phyloP scores from a whole-genome alignment of 2,888 invertebrate genomes.

The Volucella bombylans region DNA sequence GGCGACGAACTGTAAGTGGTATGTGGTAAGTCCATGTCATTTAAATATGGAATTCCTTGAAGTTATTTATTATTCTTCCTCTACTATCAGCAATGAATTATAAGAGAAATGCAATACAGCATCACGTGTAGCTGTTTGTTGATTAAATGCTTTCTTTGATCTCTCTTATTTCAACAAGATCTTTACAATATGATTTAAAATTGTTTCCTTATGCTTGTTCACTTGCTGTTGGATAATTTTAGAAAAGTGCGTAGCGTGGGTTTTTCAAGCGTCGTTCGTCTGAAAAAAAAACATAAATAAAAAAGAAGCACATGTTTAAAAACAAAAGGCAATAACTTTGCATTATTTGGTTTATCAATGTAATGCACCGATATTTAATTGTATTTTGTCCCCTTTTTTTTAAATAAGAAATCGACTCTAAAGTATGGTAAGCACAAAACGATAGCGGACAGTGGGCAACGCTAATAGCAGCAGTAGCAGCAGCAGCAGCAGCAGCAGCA shows the following conservation, averaged over 20 bases:
- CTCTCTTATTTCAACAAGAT: constrained; percentile 19
- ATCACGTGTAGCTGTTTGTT: constrained; percentile 37
- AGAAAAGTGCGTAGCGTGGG: constrained; percentile 31
- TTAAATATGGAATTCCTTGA: constrained; percentile 41
- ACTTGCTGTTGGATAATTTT: constrained; percentile 11
- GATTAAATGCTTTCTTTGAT: constrained; percentile 33
- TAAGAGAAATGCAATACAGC: constrained; percentile 46
- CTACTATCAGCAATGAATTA: constrained; percentile 32
- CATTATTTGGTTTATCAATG: constrained; percentile 58
- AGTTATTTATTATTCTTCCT: constrained; percentile 24
- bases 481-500: constrained; percentile 47
- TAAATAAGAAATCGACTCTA: constrained; percentile 20
- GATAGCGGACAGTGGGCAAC: constrained; percentile 11
- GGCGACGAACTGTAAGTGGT: constrained; percentile 81
- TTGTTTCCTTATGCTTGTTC: constrained; percentile 8
- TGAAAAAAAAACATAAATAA: constrained; percentile 73
- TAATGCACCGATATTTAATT: constrained; percentile 63
- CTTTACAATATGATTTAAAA: not conserved
- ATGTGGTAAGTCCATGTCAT: constrained; percentile 81
- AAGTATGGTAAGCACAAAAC: constrained; percentile 33
- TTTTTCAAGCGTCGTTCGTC: constrained; percentile 49
- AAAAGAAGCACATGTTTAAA: constrained; percentile 71
- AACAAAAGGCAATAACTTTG: constrained; percentile 72
- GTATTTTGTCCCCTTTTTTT: constrained; percentile 24
- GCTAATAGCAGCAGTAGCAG: constrained; percentile 39